Conservation (phyloP, 2,113 vertebrate genomes). For the Lasiurus cinereus region DNA sequence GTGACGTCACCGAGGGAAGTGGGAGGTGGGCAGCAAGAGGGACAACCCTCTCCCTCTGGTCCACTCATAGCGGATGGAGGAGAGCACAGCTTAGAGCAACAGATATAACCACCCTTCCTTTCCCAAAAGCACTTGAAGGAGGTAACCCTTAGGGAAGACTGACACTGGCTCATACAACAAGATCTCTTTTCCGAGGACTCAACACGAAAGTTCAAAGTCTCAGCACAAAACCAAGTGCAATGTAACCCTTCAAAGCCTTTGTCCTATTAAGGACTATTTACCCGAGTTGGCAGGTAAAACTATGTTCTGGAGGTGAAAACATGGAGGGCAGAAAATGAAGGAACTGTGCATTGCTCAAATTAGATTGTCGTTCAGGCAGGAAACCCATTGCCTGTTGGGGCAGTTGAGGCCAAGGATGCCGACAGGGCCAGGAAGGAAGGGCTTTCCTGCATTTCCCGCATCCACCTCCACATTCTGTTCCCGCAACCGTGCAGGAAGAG, state of each 20-base stretch:
- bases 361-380: constrained; percentile 28
- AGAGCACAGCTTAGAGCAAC: background rate
- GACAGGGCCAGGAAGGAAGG: background rate
- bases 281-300: constrained; percentile 68
- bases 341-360: constrained; percentile 65
- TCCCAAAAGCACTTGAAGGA: background rate
- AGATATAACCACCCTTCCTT: background rate
- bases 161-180: background rate
- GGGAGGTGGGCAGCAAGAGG: background rate
- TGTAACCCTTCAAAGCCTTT: constrained; percentile 66
- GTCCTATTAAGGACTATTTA: constrained; percentile 55
- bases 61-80: background rate
- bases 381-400: background rate
- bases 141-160: background rate
- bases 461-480: background rate
- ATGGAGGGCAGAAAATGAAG: constrained; percentile 52
- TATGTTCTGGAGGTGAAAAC: constrained; percentile 45
- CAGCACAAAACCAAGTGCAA: constrained; percentile 4
- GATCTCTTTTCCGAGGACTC: background rate
- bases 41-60: background rate
- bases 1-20: background rate
- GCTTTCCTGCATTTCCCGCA: background rate
- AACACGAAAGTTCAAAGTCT: background rate
- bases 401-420: background rate
- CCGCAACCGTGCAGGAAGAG: background rate